Base-by-base conservation (phyloP, 2,888 invertebrate species). In the Euzophera pinguis region DNA sequence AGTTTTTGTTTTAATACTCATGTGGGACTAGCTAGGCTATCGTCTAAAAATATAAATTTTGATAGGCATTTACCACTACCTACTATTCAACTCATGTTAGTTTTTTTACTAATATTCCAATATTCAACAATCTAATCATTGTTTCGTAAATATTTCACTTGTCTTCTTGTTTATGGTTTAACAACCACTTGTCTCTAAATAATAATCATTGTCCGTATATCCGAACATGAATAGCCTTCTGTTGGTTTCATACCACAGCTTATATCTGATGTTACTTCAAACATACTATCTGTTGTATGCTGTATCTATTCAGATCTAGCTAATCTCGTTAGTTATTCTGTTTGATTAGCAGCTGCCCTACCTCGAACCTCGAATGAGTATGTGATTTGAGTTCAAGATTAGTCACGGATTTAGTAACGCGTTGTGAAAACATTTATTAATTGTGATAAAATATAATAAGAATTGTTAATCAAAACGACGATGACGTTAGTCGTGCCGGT, bases 131-230 rank as follows among this genome's bases (percentile, higher is more conserved):
- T 16, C 39, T 3, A 39, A 14, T 7, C 9, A 16, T 3, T 39
- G 39, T 39, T 43, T 43, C 27, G 22, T n/a, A 27, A 27, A 27
- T 27, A 43, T 12, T 13, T 7, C 58, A 63, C 69, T 63, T 67
- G 65, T 67, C 63, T 64, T 64, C 56, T 42, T 53, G 53, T 42
- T 16, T 8, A 47, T 27, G 37, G n/a, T 38, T 38, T 47, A 35
- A 14, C 39, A 12, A 27, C 39, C 49, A 50, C 49, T 50, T 50
- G 49, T 50, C 38, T 27, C 29, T 50, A 50, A 48, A 48, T 48
- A 48, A 48, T 38, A 10, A 38, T 22, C 27, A 38, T 48, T 38
- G 48, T 38, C 27, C 35, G 16, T 35, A 22, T 22, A 13, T 48
- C 38, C 48, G 48, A 48, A 22, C 48, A 48, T 48, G 48, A 48